These are phyloP conservation scores for Macquaria ambigua DNA, from an alignment of 2,113 vertebrate species.

Conservation along the genomic window DNA sequence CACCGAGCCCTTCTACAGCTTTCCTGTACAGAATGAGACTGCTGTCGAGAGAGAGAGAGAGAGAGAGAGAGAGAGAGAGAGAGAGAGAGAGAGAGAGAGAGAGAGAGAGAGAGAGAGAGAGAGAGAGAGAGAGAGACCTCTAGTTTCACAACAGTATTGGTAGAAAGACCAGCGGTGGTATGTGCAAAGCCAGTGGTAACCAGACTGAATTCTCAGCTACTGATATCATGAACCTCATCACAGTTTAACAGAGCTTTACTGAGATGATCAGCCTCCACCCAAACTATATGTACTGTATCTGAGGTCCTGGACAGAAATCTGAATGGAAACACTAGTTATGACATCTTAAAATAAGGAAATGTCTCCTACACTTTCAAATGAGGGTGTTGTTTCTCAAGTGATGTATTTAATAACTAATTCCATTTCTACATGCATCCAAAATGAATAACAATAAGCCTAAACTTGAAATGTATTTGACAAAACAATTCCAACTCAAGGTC, in stretches of 20 bases:
- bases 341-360: no score
- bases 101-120: not conserved
- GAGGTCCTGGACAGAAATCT: not conserved
- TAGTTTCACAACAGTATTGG: conserved; percentile 26
- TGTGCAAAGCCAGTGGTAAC: not conserved
- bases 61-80: not conserved
- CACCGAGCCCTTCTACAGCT: conserved; percentile 31
- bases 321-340: not conserved
- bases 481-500: no score
- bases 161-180: no score
- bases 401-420: not conserved
- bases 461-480: no score
- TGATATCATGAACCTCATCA: not conserved
- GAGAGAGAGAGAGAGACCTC: conserved; percentile 20
- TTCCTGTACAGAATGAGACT: conserved; percentile 19
- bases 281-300: not conserved
- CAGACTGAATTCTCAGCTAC: not conserved
- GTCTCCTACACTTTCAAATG: not conserved
- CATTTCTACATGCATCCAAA: no score
- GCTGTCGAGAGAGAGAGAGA: not conserved
- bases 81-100: not conserved
- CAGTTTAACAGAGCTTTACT: not conserved
- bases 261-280: not conserved
- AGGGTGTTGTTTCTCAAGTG: no score
- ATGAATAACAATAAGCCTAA: no score